Base-by-base conservation (phyloP, 2,888 invertebrate genomes). In the Sphaeridia pumilis region DNA sequence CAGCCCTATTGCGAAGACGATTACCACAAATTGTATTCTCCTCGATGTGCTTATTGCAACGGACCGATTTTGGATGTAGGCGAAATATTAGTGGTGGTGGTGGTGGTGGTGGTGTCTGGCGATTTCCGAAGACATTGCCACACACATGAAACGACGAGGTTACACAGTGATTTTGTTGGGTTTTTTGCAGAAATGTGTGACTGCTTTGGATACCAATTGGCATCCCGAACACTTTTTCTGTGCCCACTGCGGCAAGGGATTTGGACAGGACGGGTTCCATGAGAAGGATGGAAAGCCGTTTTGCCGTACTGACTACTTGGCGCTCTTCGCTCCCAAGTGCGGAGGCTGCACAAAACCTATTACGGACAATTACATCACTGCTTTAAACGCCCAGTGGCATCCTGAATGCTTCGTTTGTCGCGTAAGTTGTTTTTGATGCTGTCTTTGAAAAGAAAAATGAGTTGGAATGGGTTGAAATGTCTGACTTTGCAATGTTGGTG, bases 161-260 rank as follows among this genome's bases (percentile, higher is more conserved):
- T 47, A 5, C n/a, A 43, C 21, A 21, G 17, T 41, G 7, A 41
- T 3, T 12, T 46, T 28, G n/a, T 46, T 22, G 4, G 25, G 21
- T 42, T 31, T 38, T 3, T n/a, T n/a, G n/a, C 24, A 58, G 94
- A 94, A 95, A 88, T 97, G 95, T 76, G 90, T 97, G 58, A 94
- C 94, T 1, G 97, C 95, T 10, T 74, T 97, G 71, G 93, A 94
- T 71, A 89, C 89, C 73, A 94, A 93, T 62, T 97, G 94, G 93
- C 97, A 97, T 71, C 92, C 94, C 67, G 95, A 97, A 71, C 95
- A 95, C 74, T 97, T 97, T 79, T 89, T 93, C 77, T 97, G 97
- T 74, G 89, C 90, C 59, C 90, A 93, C 69, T 97, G 97, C 71
- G 93, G 93, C 41, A 87, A 89, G 70, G 89, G 89, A 70, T 94